These are phyloP conservation scores for Xyrauchen texanus DNA, from an alignment of 2,113 vertebrate species.

Conservation along the genomic window DNA sequence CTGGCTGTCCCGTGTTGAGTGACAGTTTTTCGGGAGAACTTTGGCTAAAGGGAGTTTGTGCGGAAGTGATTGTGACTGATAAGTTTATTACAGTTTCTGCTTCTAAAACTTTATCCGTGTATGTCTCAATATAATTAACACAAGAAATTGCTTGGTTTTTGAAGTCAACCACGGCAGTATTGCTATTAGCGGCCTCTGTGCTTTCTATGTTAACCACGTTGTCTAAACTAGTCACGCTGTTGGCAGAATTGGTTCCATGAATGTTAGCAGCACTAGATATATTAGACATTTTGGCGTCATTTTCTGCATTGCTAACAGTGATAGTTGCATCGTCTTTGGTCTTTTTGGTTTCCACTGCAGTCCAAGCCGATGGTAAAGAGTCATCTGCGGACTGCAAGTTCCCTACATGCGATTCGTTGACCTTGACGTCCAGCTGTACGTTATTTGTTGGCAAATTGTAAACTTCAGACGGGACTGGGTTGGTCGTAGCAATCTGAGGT, in stretches of 20 bases:
- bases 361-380: not conserved
- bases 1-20: conserved; percentile 32
- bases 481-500: conserved; percentile 59
- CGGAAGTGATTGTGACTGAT: not conserved
- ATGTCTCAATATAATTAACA: not conserved
- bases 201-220: not conserved
- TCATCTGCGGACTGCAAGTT: not conserved
- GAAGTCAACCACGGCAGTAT: not conserved
- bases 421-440: conserved; percentile 12
- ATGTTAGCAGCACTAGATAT: not conserved
- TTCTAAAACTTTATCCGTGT: not conserved
- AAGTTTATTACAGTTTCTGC: conserved; percentile 13
- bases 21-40: not conserved
- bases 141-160: not conserved
- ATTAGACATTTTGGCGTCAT: not conserved
- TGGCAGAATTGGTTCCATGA: not conserved
- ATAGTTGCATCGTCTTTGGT: not conserved
- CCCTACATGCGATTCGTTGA: not conserved
- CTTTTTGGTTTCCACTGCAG: not conserved
- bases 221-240: not conserved
- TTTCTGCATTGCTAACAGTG: conserved; percentile 23
- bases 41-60: not conserved
- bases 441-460: conserved; percentile 39
- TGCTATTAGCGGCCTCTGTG: not conserved
- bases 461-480: conserved; percentile 22